Evolutionary conservation across 2,113 vertebrate species (phyloP).

Genomic region (Sinosuthora webbiana): DNA sequence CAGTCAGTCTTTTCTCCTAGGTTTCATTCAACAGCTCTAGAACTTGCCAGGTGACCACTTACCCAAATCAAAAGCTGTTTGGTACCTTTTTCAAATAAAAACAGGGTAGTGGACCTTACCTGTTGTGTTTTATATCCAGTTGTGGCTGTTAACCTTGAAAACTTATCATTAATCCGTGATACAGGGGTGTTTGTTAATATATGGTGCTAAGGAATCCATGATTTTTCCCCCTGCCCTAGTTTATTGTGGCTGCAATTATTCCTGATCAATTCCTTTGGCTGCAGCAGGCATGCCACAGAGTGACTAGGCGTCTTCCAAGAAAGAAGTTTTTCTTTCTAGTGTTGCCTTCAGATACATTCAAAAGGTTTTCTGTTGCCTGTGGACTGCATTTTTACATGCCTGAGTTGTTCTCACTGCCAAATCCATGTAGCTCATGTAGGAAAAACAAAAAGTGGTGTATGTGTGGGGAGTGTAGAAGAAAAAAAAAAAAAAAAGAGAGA

Average conservation of each 20-base stretch:
- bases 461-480: too few species aligned
- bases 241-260: background rate
- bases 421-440: background rate
- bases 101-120: background rate
- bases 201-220: background rate
- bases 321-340: background rate
- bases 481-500: background rate
- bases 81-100: background rate
- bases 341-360: background rate
- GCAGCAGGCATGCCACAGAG: background rate
- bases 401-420: background rate
- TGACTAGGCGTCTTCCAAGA: background rate
- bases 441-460: background rate
- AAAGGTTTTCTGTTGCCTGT: background rate
- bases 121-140: background rate
- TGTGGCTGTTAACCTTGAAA: background rate
- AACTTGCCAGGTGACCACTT: constrained; percentile 12
- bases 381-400: background rate
- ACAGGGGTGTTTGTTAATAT: background rate
- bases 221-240: background rate
- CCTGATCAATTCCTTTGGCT: background rate
- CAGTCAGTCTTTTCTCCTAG: background rate
- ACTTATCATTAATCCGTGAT: background rate
- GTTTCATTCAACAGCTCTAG: background rate
- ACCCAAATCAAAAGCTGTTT: background rate